Evolutionary conservation across 2,888 invertebrate genomes (phyloP).

Genomic region (Callinectes sapidus): DNA sequence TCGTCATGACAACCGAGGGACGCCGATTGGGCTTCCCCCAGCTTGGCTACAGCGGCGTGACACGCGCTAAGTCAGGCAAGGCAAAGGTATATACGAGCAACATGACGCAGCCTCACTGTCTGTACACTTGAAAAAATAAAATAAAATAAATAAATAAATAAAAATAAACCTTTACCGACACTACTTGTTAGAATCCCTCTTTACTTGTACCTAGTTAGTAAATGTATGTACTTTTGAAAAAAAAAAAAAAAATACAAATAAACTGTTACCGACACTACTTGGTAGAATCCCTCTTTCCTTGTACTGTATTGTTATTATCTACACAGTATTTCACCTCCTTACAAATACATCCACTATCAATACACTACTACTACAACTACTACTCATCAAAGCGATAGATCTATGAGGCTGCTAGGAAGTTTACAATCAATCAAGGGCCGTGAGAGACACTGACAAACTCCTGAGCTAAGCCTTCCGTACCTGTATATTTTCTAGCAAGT

Average conservation of each 20-base stretch:
- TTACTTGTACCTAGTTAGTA: too few relatives aligned
- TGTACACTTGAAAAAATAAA: neutral
- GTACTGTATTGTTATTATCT: too few relatives aligned
- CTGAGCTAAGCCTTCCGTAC: too few relatives aligned
- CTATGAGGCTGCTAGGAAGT: neutral
- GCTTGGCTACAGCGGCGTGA: neutral
- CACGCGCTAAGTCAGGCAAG: neutral
- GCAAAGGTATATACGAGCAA: neutral
- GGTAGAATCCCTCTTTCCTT: neutral
- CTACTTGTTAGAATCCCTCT: neutral
- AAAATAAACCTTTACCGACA: neutral
- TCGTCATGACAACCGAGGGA: constrained; percentile 28
- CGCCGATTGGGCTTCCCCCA: neutral
- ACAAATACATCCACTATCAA: too few relatives aligned
- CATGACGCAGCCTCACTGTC: neutral
- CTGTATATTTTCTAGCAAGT: neutral
- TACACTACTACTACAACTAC: too few relatives aligned
- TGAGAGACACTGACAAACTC: neutral
- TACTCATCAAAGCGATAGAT: neutral
- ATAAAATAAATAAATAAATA: too few relatives aligned
- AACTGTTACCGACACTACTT: neutral
- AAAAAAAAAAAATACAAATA: neutral
- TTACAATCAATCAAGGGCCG: neutral
- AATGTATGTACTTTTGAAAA: neutral
- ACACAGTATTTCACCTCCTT: too few relatives aligned